A percentile compares a stretch with the other conserved stretches of the same genome.
These are phyloP conservation scores for Ceratosolen fusciceps DNA, from an alignment of 1,140 invertebrate species.

Conservation along the genomic window DNA sequence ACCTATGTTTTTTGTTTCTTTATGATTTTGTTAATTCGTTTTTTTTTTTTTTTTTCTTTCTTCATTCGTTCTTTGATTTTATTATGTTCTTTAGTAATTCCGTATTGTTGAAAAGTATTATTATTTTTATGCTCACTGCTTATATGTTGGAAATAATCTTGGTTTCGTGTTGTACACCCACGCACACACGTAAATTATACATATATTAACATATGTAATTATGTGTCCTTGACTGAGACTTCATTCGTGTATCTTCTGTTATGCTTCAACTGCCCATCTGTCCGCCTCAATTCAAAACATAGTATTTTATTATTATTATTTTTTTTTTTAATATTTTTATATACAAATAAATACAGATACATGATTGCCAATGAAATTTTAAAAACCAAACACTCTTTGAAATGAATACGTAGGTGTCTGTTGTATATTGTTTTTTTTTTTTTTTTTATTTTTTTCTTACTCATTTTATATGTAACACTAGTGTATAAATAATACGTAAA, in stretches of 20 bases:
- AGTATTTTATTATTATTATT: neutral
- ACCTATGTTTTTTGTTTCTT: conserved; percentile 10
- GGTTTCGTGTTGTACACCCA: neutral
- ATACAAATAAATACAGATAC: too few relatives aligned
- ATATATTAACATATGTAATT: neutral
- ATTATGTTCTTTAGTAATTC: conserved; percentile 11
- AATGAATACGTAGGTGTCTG: too few relatives aligned
- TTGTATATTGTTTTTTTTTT: too few relatives aligned
- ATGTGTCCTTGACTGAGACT: neutral
- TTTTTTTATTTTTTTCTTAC: neutral
- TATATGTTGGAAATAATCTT: neutral
- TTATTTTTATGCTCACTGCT: neutral
- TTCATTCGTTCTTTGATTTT: too few relatives aligned
- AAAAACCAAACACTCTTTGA: too few relatives aligned
- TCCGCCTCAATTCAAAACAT: neutral
- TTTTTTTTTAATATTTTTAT: too few relatives aligned
- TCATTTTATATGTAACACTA: neutral
- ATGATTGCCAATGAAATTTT: too few relatives aligned
- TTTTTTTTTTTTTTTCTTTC: too few relatives aligned
- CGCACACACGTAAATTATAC: neutral
- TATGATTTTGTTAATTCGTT: too few relatives aligned
- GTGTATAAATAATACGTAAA: neutral
- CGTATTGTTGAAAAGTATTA: conserved; percentile 4
- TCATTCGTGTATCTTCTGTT: conserved; percentile 2
- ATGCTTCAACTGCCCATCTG: neutral